Evolutionary conservation across 53 echinoderm and acorn worm genomes (phyloP).

Genomic region (Crossaster papposus): DNA sequence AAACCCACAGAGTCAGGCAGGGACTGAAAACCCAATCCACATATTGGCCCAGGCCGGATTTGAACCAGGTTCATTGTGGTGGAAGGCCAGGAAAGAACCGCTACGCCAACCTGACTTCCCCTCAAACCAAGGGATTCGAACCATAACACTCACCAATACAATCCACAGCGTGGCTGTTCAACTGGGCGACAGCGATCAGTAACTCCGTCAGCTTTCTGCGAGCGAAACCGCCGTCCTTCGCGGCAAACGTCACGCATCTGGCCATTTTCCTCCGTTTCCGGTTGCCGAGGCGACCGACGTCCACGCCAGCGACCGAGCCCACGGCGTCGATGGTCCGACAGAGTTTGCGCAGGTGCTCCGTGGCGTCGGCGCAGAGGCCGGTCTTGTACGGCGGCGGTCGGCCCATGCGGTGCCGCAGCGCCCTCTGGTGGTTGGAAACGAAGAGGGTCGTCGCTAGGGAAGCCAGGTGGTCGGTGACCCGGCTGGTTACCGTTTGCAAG

Average conservation of each 20-base stretch:
- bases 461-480: conserved; percentile 57
- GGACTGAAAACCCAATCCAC: no score
- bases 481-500: conserved; percentile 57
- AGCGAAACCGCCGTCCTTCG: conserved; percentile 39
- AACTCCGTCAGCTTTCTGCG: conserved; percentile 38
- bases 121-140: no score
- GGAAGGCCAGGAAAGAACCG: no score
- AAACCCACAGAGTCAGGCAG: no score
- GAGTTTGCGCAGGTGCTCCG: conserved; percentile 51
- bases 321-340: conserved; percentile 57
- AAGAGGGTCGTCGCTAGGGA: conserved; percentile 44
- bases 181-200: conserved; percentile 14
- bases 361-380: conserved; percentile 50
- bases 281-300: conserved; percentile 17
- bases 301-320: conserved; percentile 20
- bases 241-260: conserved; percentile 31
- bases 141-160: conserved; percentile 39
- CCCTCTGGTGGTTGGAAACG: conserved; percentile 60
- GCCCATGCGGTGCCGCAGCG: conserved; percentile 54
- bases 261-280: conserved; percentile 29
- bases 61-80: no score
- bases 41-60: no score
- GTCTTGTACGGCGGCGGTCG: conserved; percentile 77
- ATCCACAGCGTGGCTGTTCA: conserved; percentile 50
- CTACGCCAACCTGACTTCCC: no score